Percentiles rank a stretch among this genome's conserved stretches.
These are phyloP conservation scores for Conus betulinus DNA, from an alignment of 1,140 invertebrate genomes.

Conservation along the genomic window DNA sequence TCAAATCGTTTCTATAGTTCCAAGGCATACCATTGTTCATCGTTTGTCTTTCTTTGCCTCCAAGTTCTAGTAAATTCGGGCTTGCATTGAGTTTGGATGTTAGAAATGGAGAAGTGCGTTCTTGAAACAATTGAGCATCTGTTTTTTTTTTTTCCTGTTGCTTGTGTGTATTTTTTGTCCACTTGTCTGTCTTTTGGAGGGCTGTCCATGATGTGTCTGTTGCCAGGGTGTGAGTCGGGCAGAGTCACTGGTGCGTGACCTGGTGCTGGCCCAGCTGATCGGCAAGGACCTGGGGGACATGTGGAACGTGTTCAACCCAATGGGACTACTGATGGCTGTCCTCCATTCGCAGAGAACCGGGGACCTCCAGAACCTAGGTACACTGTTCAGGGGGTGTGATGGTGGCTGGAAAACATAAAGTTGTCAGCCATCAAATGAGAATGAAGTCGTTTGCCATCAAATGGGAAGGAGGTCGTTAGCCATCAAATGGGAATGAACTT, in stretches of 20 bases:
- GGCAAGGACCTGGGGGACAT: conserved; percentile 87
- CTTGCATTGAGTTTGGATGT: too few relatives aligned
- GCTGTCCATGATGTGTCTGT: background rate
- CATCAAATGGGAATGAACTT: too few relatives aligned
- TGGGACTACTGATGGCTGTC: conserved; percentile 82
- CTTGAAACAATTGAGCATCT: too few relatives aligned
- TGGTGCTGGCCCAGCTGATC: conserved; percentile 87
- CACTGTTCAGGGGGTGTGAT: background rate
- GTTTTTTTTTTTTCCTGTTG: too few relatives aligned
- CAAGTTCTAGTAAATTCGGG: too few relatives aligned
- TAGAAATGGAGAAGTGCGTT: too few relatives aligned
- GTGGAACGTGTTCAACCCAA: conserved; percentile 87
- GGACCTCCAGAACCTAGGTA: conserved; percentile 83
- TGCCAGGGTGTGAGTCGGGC: conserved; percentile 79
- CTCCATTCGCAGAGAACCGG: conserved; percentile 78
- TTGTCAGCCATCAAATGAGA: background rate
- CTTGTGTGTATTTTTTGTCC: too few relatives aligned
- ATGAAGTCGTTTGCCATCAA: background rate
- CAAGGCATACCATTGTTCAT: too few relatives aligned
- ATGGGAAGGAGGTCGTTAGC: background rate
- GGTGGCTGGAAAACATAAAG: background rate
- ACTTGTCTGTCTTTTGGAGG: too few relatives aligned
- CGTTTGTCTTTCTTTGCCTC: too few relatives aligned
- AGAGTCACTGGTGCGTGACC: conserved; percentile 89
- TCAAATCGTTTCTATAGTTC: too few relatives aligned